Percentiles rank a stretch among this genome's conserved stretches.
phyloP scores from a whole-genome alignment of 1,140 invertebrate genomes.

The Dendrolimus kikuchii region DNA sequence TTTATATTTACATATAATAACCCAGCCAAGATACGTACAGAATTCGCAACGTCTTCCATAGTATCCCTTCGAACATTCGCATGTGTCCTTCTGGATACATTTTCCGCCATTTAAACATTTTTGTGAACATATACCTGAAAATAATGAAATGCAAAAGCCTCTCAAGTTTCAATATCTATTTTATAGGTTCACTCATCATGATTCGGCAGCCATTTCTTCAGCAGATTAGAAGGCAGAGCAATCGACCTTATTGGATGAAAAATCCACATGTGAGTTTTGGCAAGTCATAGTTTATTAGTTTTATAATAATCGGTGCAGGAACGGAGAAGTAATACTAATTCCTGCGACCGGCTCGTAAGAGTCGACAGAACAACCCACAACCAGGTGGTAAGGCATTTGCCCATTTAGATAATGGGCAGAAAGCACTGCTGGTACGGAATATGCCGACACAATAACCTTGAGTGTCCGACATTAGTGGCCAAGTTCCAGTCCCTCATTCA shows the following conservation, averaged over 20 bases:
- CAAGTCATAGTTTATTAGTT: no score
- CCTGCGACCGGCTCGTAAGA: no score
- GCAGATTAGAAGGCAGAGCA: constrained; percentile 31
- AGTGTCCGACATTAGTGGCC: no score
- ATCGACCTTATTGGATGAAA: constrained; percentile 41
- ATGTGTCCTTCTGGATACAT: constrained; percentile 94
- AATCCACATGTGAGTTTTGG: constrained; percentile 48
- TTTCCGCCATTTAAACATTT: constrained; percentile 96
- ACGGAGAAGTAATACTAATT: no score
- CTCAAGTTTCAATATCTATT: constrained; percentile 7
- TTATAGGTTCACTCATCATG: constrained; percentile 23
- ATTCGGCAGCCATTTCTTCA: constrained; percentile 30
- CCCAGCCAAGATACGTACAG: constrained; percentile 77
- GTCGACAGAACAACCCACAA: no score
- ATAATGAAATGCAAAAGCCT: constrained; percentile 12
- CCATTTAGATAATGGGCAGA: no score
- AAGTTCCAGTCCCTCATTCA: no score
- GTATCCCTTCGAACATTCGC: constrained; percentile 91
- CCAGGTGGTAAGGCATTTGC: no score
- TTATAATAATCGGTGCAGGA: no score
- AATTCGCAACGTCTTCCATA: constrained; percentile 92
- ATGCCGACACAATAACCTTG: no score
- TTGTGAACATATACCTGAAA: constrained; percentile 89
- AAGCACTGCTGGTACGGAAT: no score
- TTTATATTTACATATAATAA: not conserved